Conservation (phyloP, 53 echinoderm and acorn worm genomes). For the Holothuria leucospilota region DNA sequence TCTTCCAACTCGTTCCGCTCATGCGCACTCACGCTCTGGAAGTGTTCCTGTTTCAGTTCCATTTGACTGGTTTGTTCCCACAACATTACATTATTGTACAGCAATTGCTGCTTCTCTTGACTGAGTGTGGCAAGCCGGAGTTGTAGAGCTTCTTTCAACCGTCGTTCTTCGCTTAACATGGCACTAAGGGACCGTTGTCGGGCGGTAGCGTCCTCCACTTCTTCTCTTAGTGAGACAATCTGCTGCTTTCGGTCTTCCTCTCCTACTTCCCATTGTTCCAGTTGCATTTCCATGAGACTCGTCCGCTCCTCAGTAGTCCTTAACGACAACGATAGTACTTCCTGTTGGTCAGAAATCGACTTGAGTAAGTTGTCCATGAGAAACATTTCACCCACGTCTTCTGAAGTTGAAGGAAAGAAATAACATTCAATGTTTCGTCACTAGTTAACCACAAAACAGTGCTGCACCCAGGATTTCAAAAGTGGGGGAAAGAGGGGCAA, state of each 20-base stretch:
- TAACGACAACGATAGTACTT: background rate
- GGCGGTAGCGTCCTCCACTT: constrained; percentile 22
- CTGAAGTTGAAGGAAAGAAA: background rate
- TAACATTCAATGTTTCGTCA: too few relatives aligned
- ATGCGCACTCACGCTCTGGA: constrained; percentile 33
- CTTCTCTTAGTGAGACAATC: constrained; percentile 25
- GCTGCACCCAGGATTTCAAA: too few relatives aligned
- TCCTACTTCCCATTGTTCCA: constrained; percentile 32
- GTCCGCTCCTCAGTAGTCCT: constrained; percentile 25
- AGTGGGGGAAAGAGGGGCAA: too few relatives aligned
- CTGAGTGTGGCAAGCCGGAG: background rate
- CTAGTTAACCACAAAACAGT: too few relatives aligned
- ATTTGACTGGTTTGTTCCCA: constrained; percentile 49
- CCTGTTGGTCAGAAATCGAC: constrained; percentile 9
- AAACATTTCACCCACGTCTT: constrained; percentile 5
- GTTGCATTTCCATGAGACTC: background rate
- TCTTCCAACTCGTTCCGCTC: constrained; percentile 27
- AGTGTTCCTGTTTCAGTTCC: constrained; percentile 40
- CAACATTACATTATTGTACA: constrained; percentile 32
- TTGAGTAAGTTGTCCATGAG: constrained; percentile 4
- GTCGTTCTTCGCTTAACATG: constrained; percentile 41
- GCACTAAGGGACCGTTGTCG: constrained; percentile 23
- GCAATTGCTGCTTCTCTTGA: constrained; percentile 43
- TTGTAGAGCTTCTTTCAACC: constrained; percentile 43
- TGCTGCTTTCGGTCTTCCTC: constrained; percentile 31